Percentiles rank a stretch among this genome's conserved stretches.
phyloP scores from a whole-genome alignment of 2,888 invertebrate genomes.

The Saturnia pavonia region DNA sequence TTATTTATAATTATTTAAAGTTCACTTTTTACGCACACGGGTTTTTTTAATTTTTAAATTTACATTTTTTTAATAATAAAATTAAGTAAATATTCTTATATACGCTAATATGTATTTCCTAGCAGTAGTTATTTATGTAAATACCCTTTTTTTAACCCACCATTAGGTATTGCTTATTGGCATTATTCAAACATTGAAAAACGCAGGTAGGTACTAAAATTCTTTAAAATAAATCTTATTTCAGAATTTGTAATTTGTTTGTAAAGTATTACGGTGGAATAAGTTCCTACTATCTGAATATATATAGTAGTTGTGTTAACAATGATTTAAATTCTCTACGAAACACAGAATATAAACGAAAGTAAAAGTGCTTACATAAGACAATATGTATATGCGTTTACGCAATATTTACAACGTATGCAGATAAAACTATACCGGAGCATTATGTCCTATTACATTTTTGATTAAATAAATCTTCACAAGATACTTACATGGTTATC shows the following conservation, averaged over 20 bases:
- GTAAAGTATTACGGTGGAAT: background rate
- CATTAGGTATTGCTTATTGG: too few relatives aligned
- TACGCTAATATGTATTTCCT: too few relatives aligned
- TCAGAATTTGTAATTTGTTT: too few relatives aligned
- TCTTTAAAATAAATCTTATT: too few relatives aligned
- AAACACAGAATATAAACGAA: too few relatives aligned
- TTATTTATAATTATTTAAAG: too few relatives aligned
- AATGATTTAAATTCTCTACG: background rate
- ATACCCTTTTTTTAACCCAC: background rate
- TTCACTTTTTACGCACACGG: too few relatives aligned
- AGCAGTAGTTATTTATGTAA: background rate
- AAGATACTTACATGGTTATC: conserved; percentile 68
- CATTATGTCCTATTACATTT: background rate
- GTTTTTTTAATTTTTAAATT: too few relatives aligned
- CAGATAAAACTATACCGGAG: background rate
- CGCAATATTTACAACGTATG: background rate
- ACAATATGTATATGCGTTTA: background rate
- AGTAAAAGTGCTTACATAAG: background rate
- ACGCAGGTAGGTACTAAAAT: too few relatives aligned
- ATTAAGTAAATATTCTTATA: too few relatives aligned
- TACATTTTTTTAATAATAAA: too few relatives aligned
- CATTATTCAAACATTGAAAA: too few relatives aligned
- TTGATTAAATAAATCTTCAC: background rate
- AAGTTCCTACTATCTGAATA: background rate
- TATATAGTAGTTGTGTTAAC: background rate